These are phyloP conservation scores for Varanus salvator DNA, from an alignment of 2,113 vertebrate species.

Conservation along the genomic window DNA sequence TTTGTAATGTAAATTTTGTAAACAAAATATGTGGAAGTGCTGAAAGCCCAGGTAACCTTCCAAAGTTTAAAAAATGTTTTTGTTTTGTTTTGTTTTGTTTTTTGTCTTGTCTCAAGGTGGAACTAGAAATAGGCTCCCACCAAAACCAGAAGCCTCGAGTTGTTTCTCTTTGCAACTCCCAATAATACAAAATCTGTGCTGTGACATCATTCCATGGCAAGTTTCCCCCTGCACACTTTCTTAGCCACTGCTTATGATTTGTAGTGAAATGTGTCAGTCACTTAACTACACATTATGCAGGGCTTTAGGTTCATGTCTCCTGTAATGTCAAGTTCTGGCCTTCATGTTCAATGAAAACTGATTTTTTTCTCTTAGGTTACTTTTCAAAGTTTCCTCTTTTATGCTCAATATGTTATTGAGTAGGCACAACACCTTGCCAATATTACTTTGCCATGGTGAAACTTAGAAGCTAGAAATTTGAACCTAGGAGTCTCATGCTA, in stretches of 20 bases:
- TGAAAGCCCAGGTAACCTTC: background rate
- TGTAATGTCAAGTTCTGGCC: background rate
- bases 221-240: background rate
- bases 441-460: background rate
- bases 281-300: background rate
- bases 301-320: background rate
- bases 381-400: too few species aligned
- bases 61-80: background rate
- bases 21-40: too few species aligned
- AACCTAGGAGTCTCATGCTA: too few species aligned
- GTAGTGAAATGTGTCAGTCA: background rate
- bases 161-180: background rate
- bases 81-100: background rate
- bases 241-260: background rate
- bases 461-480: too few species aligned
- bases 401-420: too few species aligned
- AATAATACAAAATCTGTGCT: background rate
- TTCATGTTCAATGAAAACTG: background rate
- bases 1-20: too few species aligned
- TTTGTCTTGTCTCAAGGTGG: background rate
- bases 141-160: background rate
- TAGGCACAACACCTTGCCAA: background rate
- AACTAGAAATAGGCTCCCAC: background rate
- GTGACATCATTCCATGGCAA: background rate
- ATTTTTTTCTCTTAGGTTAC: too few species aligned